Evolutionary conservation across 2,113 vertebrate species (phyloP), one percentile per base, ranked within the genome.

Genomic region (Xyrauchen texanus): DNA sequence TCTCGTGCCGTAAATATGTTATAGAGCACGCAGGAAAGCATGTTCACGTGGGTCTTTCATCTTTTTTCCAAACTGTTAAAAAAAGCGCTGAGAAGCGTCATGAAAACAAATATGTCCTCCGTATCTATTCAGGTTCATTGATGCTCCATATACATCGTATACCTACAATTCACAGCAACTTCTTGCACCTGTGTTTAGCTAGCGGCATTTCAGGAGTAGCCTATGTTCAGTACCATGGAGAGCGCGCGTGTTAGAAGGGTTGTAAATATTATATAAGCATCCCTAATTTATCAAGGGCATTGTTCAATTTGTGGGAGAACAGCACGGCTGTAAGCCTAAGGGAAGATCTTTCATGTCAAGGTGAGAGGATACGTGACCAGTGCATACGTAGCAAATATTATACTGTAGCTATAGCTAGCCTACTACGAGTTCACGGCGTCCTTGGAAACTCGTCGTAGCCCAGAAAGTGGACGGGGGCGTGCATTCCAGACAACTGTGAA

Each of bases 201-300:
- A 42, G 34, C 15, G 9, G 66, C 67, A 60, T 10, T 52, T 46
- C 49, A 72, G n/a, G n/a, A 68, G 65, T 10, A 11, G n/a, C n/a
- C n/a, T n/a, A n/a, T 6, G 61, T 85, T 86, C 86, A 90, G 88
- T 71, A 89, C 86, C 84, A 75, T 6, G 82, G 88, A 91, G 45
- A 91, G 88, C 60, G 58, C 69, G 78, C 13, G 3, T 61, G 64
- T 57, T 21, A 16, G 53, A 67, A 10, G 0, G 3, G 9, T 65
- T 15, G 11, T 75, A 42, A 61, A 49, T 68, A 80, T 80, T 80
- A 70, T 21, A 68, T 61, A 63, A 55, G 49, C 53, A 74, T 67
- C 79, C 65, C 47, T 75, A 80, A 34, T 80, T 80, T 68, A 70
- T 67, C 69, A 80, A 80, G 71, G 79, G n/a, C 71, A 4, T 68